Evolutionary conservation across 2,113 vertebrate genomes (phyloP).

Genomic region (Corydoras maculifer): DNA sequence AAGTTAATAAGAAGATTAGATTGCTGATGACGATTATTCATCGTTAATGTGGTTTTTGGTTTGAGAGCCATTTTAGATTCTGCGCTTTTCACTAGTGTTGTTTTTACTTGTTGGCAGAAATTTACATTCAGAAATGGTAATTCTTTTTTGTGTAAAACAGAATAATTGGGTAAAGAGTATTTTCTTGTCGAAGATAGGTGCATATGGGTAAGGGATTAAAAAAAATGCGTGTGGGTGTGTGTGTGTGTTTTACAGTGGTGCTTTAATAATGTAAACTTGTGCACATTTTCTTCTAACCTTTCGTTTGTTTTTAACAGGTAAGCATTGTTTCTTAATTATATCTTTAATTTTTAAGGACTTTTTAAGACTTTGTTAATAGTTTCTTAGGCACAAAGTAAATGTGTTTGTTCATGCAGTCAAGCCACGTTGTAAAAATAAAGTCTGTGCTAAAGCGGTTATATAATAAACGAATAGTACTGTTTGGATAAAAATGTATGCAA

Average conservation of each 20-base stretch:
- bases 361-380: too few relatives aligned
- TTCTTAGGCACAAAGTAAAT: too few relatives aligned
- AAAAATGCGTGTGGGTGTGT: conserved; percentile 10
- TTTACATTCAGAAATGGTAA: conserved; percentile 3
- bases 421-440: too few relatives aligned
- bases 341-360: too few relatives aligned
- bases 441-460: too few relatives aligned
- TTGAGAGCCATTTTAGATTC: neutral
- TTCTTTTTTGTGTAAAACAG: neutral
- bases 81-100: neutral
- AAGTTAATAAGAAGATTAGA: conserved; percentile 1
- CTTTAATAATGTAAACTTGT: conserved; percentile 35
- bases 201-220: neutral
- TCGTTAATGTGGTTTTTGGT: conserved; percentile 6
- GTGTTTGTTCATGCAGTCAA: too few relatives aligned
- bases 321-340: conserved; percentile 3
- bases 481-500: too few relatives aligned
- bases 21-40: conserved; percentile 1
- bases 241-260: conserved; percentile 30
- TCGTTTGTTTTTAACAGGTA: conserved; percentile 28
- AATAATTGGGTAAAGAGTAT: neutral
- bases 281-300: conserved; percentile 12
- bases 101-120: neutral
- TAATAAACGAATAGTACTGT: too few relatives aligned
- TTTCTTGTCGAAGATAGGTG: neutral